These are phyloP conservation scores for Pionites leucogaster DNA, from an alignment of 2,113 vertebrate species.

Conservation along the genomic window DNA sequence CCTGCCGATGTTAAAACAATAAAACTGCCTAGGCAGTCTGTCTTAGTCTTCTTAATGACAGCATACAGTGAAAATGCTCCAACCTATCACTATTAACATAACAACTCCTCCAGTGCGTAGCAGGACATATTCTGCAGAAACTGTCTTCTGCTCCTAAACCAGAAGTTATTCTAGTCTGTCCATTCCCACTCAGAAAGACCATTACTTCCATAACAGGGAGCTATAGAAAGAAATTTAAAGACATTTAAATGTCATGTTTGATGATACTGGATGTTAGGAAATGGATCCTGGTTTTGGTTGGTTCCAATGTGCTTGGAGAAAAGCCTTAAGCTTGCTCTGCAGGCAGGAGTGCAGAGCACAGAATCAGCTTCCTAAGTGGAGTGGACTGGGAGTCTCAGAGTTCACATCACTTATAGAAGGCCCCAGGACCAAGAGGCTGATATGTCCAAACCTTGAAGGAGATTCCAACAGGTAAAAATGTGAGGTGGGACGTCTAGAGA, in stretches of 20 bases:
- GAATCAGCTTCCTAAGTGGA: neutral
- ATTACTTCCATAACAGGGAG: neutral
- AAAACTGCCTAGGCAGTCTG: neutral
- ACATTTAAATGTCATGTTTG: neutral
- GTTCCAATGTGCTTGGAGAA: neutral
- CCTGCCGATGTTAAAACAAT: neutral
- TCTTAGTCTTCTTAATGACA: neutral
- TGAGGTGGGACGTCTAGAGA: neutral
- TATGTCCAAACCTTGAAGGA: neutral
- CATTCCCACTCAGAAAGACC: neutral
- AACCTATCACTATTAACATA: neutral
- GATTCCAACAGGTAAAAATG: neutral
- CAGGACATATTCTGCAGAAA: neutral
- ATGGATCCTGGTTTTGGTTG: neutral
- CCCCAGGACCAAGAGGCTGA: neutral
- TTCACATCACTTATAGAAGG: rapidly evolving
- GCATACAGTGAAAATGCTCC: neutral
- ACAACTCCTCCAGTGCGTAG: neutral
- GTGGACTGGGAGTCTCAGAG: neutral
- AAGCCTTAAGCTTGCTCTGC: neutral
- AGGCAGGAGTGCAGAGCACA: neutral
- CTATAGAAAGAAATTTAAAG: neutral
- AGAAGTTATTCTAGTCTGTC: neutral
- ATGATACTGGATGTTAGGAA: neutral
- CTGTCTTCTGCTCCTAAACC: neutral